These are phyloP conservation scores for Psylliodes chrysocephalus DNA, from an alignment of 2,888 invertebrate species.

Conservation along the genomic window DNA sequence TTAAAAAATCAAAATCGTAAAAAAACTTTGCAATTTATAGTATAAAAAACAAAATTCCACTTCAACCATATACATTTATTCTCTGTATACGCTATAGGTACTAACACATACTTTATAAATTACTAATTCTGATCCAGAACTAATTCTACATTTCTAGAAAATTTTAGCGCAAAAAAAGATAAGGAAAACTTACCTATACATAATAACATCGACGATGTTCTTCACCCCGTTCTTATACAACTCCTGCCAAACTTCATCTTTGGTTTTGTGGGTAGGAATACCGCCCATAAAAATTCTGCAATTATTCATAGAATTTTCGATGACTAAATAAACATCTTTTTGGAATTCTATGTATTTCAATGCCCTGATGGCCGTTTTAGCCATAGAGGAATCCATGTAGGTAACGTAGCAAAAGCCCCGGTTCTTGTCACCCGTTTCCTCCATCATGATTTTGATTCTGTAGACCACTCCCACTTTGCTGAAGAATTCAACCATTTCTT, in stretches of 20 bases:
- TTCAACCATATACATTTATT: too few relatives aligned
- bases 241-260: conserved; percentile 72
- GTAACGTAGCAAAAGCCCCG: conserved; percentile 72
- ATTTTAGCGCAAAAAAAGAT: too few relatives aligned
- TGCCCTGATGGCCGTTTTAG: conserved; percentile 61
- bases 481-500: conserved; percentile 78
- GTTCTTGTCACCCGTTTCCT: conserved; percentile 57
- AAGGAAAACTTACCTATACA: conserved; percentile 68
- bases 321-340: conserved; percentile 66
- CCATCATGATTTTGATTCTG: conserved; percentile 83
- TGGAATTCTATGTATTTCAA: conserved; percentile 31
- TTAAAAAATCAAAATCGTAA: too few relatives aligned
- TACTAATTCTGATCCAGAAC: too few relatives aligned
- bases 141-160: too few relatives aligned
- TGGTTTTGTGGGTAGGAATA: conserved; percentile 66
- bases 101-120: too few relatives aligned
- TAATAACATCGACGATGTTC: conserved; percentile 66
- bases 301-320: conserved; percentile 50
- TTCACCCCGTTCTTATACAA: conserved; percentile 62
- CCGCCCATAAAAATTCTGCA: conserved; percentile 56
- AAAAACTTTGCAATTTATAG: too few relatives aligned
- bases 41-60: too few relatives aligned
- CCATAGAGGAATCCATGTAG: conserved; percentile 68
- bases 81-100: too few relatives aligned
- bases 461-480: conserved; percentile 73